A percentile compares a stretch with the other conserved stretches of the same genome.
Evolutionary conservation across 2,113 vertebrate genomes (phyloP).

Genomic region (Drymodes brunneopygia): DNA sequence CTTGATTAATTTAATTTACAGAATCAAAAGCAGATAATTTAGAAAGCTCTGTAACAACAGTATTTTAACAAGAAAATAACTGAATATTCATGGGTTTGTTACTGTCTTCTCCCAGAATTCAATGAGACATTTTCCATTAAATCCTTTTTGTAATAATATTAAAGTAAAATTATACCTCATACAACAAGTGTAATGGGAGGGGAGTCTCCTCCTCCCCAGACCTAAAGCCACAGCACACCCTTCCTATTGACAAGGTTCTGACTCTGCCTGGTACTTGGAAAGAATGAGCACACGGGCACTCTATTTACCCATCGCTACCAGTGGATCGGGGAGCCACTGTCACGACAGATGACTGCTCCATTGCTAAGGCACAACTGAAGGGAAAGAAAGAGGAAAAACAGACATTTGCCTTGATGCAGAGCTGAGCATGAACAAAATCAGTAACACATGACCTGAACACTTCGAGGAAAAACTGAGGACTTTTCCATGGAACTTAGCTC

Average conservation of each 20-base stretch:
- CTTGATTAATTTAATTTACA: neutral
- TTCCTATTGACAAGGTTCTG: neutral
- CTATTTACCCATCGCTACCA: neutral
- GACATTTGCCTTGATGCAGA: neutral
- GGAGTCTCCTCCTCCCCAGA: neutral
- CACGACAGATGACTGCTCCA: neutral
- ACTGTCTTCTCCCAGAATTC: neutral
- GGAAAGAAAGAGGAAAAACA: too few relatives aligned
- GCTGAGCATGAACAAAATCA: neutral
- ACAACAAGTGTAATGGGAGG: neutral
- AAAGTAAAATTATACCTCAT: neutral
- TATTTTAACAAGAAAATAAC: neutral
- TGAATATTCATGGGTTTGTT: neutral
- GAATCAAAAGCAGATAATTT: neutral
- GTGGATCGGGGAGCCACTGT: accelerated
- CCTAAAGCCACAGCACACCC: neutral
- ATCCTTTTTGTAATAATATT: neutral
- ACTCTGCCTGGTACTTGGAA: neutral
- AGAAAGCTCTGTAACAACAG: neutral
- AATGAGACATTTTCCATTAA: neutral
- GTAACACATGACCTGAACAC: neutral
- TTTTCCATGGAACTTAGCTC: neutral
- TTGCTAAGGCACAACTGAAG: neutral
- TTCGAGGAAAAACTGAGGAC: neutral
- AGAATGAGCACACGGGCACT: neutral